Base-by-base conservation (phyloP, 2,888 invertebrate species). In the Amiota communis region DNA sequence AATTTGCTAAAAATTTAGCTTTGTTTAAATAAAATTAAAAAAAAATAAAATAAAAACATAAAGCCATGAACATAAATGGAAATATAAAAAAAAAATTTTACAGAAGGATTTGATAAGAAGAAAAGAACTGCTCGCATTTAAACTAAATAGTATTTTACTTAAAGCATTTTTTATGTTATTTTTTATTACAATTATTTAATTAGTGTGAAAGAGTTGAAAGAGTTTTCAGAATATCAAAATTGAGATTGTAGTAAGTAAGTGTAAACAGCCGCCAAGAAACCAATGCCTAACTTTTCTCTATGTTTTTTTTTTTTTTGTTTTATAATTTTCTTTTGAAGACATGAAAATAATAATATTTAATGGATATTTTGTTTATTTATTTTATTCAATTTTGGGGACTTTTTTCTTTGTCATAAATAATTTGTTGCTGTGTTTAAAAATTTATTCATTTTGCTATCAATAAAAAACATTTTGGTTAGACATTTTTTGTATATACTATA, bases 261-360 rank as follows among this genome's bases (percentile, higher is more conserved):
- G 36, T 36, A 92, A 92, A 93, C 93, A 93, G 93, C 93, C 93
- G 93, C 93, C 93, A 93, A 93, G 93, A 93, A 93, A 93, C 93
- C 93, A 92, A 93, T 92, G 92, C 93, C 92, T 92, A 64, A 70
- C 69, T 46, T 64, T 74, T 74, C 51, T n/a, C 23, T 72, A 74
- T 64, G 71, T 57, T 70, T 70, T 57, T 76, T 73, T 65, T 61
- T 53, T 65, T 53, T 48, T 46, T 49, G 17, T 61, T 69, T 61
- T 15, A 13, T 13, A 47, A 49, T 61, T 56, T 36, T n/a, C n/a
- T 71, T 57, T 15, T 69, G 46, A n/a, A 64, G n/a, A 36, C 12
- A 36, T 63, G 63, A 63, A 63, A 63, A 63, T 63, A 63, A 63
- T 63, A 63, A 63, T 63, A 63, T 63, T 36, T 46, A 53, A 20